These are phyloP conservation scores for Loris lydekkerianus DNA, from an alignment of 2,797 vertebrate genomes.

Conservation along the genomic window DNA sequence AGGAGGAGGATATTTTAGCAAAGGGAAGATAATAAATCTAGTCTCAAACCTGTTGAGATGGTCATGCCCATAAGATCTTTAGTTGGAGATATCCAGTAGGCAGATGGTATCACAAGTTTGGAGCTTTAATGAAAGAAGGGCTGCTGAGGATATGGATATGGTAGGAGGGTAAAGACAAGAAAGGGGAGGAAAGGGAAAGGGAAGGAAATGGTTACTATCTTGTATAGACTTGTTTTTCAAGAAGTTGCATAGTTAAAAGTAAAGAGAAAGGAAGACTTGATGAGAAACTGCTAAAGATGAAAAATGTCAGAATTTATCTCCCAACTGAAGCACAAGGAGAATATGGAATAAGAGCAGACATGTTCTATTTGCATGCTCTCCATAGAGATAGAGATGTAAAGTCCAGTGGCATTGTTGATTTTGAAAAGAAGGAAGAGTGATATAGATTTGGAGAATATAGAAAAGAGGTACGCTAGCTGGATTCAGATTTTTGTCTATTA, in stretches of 20 bases:
- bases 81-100: neutral
- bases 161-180: no score
- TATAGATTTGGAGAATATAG: neutral
- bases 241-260: neutral
- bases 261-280: neutral
- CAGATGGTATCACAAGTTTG: neutral
- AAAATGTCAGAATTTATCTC: neutral
- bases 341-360: neutral
- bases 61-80: neutral
- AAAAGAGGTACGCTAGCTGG: neutral
- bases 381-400: neutral
- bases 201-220: neutral
- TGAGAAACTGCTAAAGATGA: neutral
- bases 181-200: no score
- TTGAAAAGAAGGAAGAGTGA: neutral
- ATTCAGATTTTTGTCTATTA: neutral
- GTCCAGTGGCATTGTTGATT: neutral
- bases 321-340: neutral
- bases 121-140: neutral
- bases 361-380: neutral
- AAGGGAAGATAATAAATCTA: neutral
- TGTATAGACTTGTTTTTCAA: neutral
- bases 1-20: neutral
- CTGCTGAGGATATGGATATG: neutral
- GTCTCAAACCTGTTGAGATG: neutral